These are phyloP conservation scores for Phoenicopterus ruber DNA, from an alignment of 2,113 vertebrate species.

Conservation along the genomic window DNA sequence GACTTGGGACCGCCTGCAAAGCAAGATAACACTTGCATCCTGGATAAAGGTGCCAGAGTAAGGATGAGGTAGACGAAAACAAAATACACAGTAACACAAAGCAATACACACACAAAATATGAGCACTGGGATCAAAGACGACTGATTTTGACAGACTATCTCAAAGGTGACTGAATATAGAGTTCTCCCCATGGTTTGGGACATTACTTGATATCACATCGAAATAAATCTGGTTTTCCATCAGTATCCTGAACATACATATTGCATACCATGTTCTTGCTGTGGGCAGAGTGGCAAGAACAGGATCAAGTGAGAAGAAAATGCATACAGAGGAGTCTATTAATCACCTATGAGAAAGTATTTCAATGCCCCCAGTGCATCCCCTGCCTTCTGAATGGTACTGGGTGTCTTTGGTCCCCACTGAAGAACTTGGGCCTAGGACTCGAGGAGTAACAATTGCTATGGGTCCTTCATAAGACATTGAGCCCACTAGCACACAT, in stretches of 20 bases:
- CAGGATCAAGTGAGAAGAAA: not conserved
- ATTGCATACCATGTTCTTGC: not conserved
- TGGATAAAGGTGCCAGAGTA: not conserved
- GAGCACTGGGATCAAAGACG: not conserved
- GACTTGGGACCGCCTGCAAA: not conserved
- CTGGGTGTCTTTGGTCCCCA: too few species aligned
- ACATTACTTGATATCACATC: not conserved
- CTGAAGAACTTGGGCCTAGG: not conserved
- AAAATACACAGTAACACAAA: not conserved
- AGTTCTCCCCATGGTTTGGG: not conserved
- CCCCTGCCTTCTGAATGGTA: not conserved
- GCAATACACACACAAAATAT: not conserved
- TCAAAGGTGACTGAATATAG: not conserved
- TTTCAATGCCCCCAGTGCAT: not conserved
- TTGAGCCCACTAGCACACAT: not conserved
- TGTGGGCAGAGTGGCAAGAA: not conserved
- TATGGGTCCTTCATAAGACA: not conserved
- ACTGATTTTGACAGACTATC: not conserved
- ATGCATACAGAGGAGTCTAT: not conserved
- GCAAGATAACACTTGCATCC: not conserved
- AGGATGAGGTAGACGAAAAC: not conserved
- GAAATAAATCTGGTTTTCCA: not conserved
- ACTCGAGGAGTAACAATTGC: not conserved
- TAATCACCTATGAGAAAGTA: not conserved
- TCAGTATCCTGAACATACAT: not conserved